Conservation (phyloP, 2,113 vertebrate genomes). For the Macaca fascicularis region T2T-MFA8v1.1 NC_088380.1:112014501-112015000, state of each 20-base stretch:
- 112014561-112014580: not conserved
- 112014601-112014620: not conserved
- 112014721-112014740: not conserved
- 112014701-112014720: not conserved
- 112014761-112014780: not conserved
- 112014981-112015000: not conserved
- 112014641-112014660: not conserved
- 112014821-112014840: not conserved
- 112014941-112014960: not conserved
- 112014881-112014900: not conserved
- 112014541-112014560: not conserved
- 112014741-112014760: not conserved
- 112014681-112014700: not conserved
- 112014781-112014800: not conserved
- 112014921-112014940: not conserved
- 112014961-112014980: not conserved
- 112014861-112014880: not conserved
- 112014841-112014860: not conserved
- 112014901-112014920: not conserved
- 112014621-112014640: not conserved
- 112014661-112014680: not conserved
- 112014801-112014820: not conserved
- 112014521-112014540: not conserved
- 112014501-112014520: not conserved
- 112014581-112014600: not conserved